phyloP scores from a whole-genome alignment of 2,113 vertebrate species.

The Cyphomyrus discorhynchus region DNA sequence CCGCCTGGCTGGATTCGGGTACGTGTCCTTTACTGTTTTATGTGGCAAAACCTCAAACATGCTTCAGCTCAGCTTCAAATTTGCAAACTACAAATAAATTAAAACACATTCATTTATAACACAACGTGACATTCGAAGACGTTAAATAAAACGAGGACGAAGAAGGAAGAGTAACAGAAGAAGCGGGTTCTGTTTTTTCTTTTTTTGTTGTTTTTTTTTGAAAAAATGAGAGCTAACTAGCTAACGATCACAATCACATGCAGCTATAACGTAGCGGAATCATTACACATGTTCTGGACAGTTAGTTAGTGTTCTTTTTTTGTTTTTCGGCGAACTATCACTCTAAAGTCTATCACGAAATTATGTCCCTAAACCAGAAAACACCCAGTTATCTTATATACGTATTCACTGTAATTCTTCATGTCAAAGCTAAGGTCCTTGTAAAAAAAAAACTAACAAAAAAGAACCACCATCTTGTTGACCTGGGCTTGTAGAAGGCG shows the following conservation, averaged over 20 bases:
- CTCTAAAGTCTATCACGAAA: slow-evolving; percentile 72
- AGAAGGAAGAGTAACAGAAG: slow-evolving; percentile 37
- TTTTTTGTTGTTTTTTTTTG: slow-evolving; percentile 58
- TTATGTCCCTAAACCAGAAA: slow-evolving; percentile 60
- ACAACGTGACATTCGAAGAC: slow-evolving; percentile 56
- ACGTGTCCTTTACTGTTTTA: slow-evolving; percentile 55
- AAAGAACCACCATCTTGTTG: slow-evolving; percentile 42
- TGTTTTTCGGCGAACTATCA: slow-evolving; percentile 64
- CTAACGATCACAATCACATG: slow-evolving; percentile 64
- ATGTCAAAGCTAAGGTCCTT: slow-evolving; percentile 52
- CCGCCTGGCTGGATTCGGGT: slow-evolving; percentile 38
- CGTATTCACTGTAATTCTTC: slow-evolving; percentile 51
- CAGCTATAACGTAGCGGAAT: slow-evolving; percentile 67
- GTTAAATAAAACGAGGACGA: slow-evolving; percentile 39
- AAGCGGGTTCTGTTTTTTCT: slow-evolving; percentile 36
- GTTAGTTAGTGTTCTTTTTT: slow-evolving; percentile 44
- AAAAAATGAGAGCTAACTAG: slow-evolving; percentile 56
- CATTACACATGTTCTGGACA: slow-evolving; percentile 49
- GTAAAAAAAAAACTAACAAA: slow-evolving; percentile 42
- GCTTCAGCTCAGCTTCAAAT: slow-evolving; percentile 63
- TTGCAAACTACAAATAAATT: slow-evolving; percentile 70
- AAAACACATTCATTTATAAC: slow-evolving; percentile 65
- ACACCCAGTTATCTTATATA: slow-evolving; percentile 64
- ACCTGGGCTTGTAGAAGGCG: slow-evolving; percentile 46
- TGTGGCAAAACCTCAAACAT: slow-evolving; percentile 60